These are phyloP conservation scores for Clitarchus hookeri DNA, from an alignment of 2,888 invertebrate genomes.

Conservation along the genomic window DNA sequence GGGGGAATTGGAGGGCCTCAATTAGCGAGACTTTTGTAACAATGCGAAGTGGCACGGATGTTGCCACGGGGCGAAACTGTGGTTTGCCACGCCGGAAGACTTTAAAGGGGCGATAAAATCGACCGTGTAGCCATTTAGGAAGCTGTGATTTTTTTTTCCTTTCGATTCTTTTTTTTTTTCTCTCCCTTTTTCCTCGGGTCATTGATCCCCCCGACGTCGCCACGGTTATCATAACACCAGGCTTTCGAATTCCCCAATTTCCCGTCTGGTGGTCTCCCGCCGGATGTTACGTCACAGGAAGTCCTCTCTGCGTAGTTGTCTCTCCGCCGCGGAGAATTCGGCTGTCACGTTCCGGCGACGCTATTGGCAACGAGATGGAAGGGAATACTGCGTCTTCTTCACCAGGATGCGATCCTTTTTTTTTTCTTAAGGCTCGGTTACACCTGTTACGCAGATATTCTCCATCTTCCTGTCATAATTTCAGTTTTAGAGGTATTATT, in stretches of 20 bases:
- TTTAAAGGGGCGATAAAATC: background rate
- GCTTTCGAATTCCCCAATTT: conserved; percentile 5
- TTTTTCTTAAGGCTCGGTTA: too few relatives aligned
- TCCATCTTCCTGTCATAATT: too few relatives aligned
- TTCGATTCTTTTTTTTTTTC: too few relatives aligned
- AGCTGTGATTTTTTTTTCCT: background rate
- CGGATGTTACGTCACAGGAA: conserved; percentile 1
- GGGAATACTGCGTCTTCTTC: too few relatives aligned
- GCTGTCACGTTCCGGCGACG: background rate
- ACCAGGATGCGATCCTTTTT: too few relatives aligned
- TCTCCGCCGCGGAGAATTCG: background rate
- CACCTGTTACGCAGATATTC: too few relatives aligned
- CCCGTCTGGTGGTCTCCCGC: background rate
- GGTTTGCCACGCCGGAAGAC: too few relatives aligned
- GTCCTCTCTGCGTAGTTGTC: background rate
- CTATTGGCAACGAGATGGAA: background rate
- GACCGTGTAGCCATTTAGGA: background rate
- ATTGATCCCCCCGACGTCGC: background rate
- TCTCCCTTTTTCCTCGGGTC: background rate
- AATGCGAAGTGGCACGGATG: conserved; percentile 4
- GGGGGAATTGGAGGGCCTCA: background rate
- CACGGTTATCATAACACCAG: background rate
- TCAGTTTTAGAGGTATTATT: too few relatives aligned
- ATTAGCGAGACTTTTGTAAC: background rate
- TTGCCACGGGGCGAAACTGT: background rate